Base-by-base conservation (phyloP, 2,113 vertebrate genomes). In the Tetrao urogallus region DNA sequence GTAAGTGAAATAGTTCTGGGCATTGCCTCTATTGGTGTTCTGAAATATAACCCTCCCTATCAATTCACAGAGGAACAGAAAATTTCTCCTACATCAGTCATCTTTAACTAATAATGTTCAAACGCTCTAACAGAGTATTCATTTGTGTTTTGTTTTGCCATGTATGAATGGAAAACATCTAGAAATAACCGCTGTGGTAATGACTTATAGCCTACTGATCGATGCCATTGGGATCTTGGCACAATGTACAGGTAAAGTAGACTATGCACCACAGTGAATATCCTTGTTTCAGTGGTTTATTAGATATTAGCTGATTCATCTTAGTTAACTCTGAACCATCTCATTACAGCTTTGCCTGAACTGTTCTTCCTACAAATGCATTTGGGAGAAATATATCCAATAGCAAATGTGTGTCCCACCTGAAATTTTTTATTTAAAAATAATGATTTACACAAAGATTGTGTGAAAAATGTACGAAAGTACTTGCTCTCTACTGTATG, bases 361-460 rank as follows among this genome's bases (percentile, higher is more conserved):
- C 0, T 65, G 0, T 48, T 73, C 48, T 83, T 36, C 25, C 18
- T 72, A 1, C 58, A 60, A 28, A 4, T 57, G 2, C 58, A 15
- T 61, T 84, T 78, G 75, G 8, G 14, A 5, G n/a, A 89, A 86
- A 61, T 52, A 57, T 43, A 78, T 27, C 2, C 21, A 77, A 71
- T 36, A 67, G 1, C 11, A 40, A 47, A 11, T 30, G 28, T 5
- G 3, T 0, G 0, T 54, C 15, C 15, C 12, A 66, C 32, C 5
- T 48, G 34, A 83, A 93, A 78, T 54, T 3, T 20, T 2, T 28
- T 27, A 19, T 92, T 91, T 82, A 36, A 74, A 89, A 88, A 52
- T 32, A 69, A 61, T 72, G 32, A 43, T 7, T 4, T 72, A 38
- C 1, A 2, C 16, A 70, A 6, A 27, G 28, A 38, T 30, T 56